Evolutionary conservation across 2,888 invertebrate genomes (phyloP).

Genomic region (Pachydiplax longipennis): DNA sequence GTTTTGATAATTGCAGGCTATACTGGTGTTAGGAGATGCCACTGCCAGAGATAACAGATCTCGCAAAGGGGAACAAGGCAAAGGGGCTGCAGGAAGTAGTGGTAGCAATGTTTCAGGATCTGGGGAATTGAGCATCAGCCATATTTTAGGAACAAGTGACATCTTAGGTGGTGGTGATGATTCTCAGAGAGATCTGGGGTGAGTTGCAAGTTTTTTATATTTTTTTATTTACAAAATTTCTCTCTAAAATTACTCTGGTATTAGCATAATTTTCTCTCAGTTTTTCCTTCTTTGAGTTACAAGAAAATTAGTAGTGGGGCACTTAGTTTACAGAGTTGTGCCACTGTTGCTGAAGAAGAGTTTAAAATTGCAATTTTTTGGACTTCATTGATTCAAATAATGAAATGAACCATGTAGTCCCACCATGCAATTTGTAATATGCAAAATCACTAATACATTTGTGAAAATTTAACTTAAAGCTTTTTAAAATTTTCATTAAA

Average conservation of each 20-base stretch:
- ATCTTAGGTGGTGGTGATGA: conserved; percentile 76
- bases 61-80: conserved; percentile 51
- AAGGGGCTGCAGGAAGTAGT: conserved; percentile 46
- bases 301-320: too few relatives aligned
- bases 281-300: too few relatives aligned
- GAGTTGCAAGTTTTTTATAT: conserved; percentile 48
- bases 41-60: conserved; percentile 75
- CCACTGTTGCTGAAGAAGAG: too few relatives aligned
- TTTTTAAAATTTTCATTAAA: too few relatives aligned
- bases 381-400: too few relatives aligned
- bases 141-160: conserved; percentile 88
- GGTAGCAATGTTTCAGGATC: conserved; percentile 57
- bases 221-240: neutral
- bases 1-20: conserved; percentile 52
- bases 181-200: conserved; percentile 73
- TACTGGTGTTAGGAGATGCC: conserved; percentile 79
- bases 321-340: too few relatives aligned
- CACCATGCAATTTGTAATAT: too few relatives aligned
- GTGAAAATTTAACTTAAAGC: too few relatives aligned
- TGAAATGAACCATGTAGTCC: too few relatives aligned
- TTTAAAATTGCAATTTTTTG: too few relatives aligned
- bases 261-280: too few relatives aligned
- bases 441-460: too few relatives aligned
- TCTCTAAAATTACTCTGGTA: neutral
- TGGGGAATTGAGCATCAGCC: conserved; percentile 81